Percentiles rank a stretch among this genome's conserved stretches.
These are phyloP conservation scores for Cabera pusaria DNA, from an alignment of 2,888 invertebrate species.

Conservation along the genomic window DNA sequence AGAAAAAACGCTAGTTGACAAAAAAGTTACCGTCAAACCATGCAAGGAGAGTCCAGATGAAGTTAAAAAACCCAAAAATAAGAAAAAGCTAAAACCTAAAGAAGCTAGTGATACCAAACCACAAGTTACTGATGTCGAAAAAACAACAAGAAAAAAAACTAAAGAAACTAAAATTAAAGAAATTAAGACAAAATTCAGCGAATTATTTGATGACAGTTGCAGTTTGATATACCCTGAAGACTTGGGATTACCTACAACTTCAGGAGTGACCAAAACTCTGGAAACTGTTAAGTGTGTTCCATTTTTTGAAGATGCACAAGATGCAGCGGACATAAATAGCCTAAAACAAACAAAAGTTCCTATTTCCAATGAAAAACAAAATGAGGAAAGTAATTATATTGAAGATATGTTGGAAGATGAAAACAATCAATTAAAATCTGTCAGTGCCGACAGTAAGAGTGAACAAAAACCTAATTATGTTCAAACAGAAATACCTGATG, in stretches of 20 bases:
- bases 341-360: too few relatives aligned
- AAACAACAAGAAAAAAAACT: slow-evolving; percentile 17
- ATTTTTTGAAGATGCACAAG: slow-evolving; percentile 63
- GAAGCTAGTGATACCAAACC: slow-evolving; percentile 34
- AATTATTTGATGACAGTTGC: slow-evolving; percentile 69
- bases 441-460: too few relatives aligned
- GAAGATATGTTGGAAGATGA: too few relatives aligned
- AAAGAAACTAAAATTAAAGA: slow-evolving; percentile 30
- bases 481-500: slow-evolving; percentile 11
- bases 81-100: slow-evolving; percentile 40
- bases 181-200: slow-evolving; percentile 54
- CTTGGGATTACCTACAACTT: slow-evolving; percentile 49
- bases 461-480: slow-evolving; percentile 12
- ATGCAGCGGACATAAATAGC: slow-evolving; percentile 50
- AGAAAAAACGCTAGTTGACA: too few relatives aligned
- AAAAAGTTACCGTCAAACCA: neutral
- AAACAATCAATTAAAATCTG: too few relatives aligned
- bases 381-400: too few relatives aligned
- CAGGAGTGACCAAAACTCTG: slow-evolving; percentile 20
- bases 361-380: too few relatives aligned
- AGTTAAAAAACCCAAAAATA: slow-evolving; percentile 41
- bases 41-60: slow-evolving; percentile 21
- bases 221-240: slow-evolving; percentile 75
- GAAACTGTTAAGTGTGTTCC: slow-evolving; percentile 41
- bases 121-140: slow-evolving; percentile 3